phyloP scores from a whole-genome alignment of 2,113 vertebrate species.

The Pristiophorus japonicus region DNA sequence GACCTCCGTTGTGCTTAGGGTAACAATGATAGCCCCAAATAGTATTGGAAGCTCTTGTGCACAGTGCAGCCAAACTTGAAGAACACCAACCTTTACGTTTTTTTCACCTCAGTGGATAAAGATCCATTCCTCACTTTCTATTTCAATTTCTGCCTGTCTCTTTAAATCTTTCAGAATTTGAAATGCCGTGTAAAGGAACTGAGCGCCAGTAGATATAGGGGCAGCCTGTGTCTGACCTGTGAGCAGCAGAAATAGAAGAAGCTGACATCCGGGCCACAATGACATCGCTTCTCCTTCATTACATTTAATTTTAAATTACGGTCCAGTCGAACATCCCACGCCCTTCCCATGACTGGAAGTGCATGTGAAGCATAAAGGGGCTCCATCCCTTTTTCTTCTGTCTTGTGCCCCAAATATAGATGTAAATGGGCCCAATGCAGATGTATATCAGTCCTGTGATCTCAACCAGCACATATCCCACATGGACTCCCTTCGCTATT shows the following conservation, averaged over 20 bases:
- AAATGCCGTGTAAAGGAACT: background rate
- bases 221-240: background rate
- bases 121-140: background rate
- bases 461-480: background rate
- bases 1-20: background rate
- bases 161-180: background rate
- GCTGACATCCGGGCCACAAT: background rate
- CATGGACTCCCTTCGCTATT: background rate
- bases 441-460: background rate
- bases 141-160: background rate
- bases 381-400: background rate
- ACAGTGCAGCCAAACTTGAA: background rate
- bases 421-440: background rate
- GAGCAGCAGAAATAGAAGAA: background rate
- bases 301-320: background rate
- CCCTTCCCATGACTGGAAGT: background rate
- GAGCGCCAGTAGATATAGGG: background rate
- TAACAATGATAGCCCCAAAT: background rate
- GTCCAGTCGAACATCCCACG: background rate
- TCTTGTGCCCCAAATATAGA: background rate
- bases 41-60: background rate
- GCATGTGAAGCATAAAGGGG: background rate
- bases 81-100: background rate
- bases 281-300: background rate
- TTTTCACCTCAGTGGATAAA: background rate